A percentile compares a stretch with the other conserved stretches of the same genome.
Evolutionary conservation across 2,888 invertebrate species (phyloP).

Genomic region (Cephus spinipes): DNA sequence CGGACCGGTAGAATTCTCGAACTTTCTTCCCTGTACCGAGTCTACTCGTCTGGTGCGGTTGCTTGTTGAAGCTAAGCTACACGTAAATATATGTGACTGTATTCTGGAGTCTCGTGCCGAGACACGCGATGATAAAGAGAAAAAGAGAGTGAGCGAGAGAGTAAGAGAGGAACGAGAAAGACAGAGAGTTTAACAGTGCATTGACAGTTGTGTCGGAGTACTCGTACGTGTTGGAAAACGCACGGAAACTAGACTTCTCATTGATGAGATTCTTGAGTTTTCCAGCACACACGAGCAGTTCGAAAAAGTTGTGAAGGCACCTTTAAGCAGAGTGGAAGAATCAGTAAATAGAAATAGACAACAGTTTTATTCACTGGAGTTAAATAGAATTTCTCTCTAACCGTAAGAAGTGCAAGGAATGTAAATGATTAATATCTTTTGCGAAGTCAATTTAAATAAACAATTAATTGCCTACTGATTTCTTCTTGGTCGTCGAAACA

Average conservation of each 20-base stretch:
- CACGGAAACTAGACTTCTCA: too few relatives aligned
- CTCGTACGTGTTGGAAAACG: too few relatives aligned
- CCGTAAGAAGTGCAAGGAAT: not conserved
- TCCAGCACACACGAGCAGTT: not conserved
- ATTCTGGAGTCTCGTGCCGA: conserved; percentile 20
- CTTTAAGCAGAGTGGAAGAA: not conserved
- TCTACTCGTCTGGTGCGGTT: not conserved
- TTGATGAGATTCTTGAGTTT: too few relatives aligned
- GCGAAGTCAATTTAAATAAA: not conserved
- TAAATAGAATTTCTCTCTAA: not conserved
- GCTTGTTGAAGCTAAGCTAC: not conserved
- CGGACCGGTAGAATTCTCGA: not conserved
- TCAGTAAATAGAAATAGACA: not conserved
- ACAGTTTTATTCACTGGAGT: not conserved
- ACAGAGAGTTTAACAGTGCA: conserved; percentile 5
- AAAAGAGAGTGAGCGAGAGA: not conserved
- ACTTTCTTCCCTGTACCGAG: not conserved
- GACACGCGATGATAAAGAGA: conserved; percentile 25
- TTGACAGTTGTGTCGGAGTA: not conserved
- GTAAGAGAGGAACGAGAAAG: not conserved
- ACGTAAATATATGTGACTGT: not conserved
- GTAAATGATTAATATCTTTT: not conserved
- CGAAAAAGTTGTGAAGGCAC: not conserved
- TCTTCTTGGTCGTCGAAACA: not conserved
- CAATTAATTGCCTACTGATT: not conserved